These are phyloP conservation scores for Crotalus viridis DNA, from an alignment of 2,113 vertebrate species.

Conservation along the genomic window DNA sequence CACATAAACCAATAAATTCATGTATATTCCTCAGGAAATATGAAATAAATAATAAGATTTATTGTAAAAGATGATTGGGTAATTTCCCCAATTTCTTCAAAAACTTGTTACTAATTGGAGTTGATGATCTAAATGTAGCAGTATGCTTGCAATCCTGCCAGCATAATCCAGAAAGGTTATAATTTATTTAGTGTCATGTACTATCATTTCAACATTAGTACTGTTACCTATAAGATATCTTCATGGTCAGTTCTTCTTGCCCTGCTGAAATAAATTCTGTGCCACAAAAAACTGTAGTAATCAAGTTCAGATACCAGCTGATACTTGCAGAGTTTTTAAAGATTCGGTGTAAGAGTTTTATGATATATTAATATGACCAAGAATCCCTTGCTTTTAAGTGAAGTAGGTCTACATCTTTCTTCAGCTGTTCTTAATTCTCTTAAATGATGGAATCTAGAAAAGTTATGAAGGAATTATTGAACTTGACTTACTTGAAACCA, in stretches of 20 bases:
- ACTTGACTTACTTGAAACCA: neutral
- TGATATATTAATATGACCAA: neutral
- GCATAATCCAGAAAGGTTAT: neutral
- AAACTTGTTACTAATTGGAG: neutral
- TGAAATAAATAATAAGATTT: neutral
- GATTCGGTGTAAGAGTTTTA: neutral
- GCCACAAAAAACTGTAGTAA: neutral
- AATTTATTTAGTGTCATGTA: neutral
- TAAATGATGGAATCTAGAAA: neutral
- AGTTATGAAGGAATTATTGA: neutral
- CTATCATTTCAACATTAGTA: neutral
- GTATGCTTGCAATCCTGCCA: neutral
- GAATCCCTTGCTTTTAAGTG: neutral
- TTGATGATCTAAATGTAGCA: neutral
- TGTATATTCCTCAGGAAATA: neutral
- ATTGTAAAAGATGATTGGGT: neutral
- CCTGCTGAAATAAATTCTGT: neutral
- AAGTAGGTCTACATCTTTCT: neutral
- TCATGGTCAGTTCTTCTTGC: neutral
- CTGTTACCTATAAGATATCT: neutral
- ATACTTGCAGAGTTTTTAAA: neutral
- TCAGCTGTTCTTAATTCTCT: neutral
- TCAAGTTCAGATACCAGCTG: neutral
- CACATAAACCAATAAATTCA: neutral
- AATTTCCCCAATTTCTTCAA: neutral